Evolutionary conservation across 2,888 invertebrate species (phyloP).

Genomic region (Tolmerus cingulatus): DNA sequence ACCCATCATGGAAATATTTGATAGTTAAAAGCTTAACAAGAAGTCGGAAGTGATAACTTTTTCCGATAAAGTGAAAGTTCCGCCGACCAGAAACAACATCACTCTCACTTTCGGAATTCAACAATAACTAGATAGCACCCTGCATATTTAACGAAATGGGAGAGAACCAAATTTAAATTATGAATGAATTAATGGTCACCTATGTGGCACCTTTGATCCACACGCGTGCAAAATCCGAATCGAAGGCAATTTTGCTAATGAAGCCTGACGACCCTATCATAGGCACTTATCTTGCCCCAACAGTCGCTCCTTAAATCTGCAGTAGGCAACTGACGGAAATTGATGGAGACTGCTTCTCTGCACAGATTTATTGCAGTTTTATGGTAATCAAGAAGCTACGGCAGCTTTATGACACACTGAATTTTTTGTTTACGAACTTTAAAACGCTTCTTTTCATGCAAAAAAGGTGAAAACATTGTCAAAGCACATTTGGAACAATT

Average conservation of each 20-base stretch:
- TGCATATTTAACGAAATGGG: not conserved
- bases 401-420: not conserved
- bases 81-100: not conserved
- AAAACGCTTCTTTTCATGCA: not conserved
- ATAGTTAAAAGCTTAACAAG: not conserved
- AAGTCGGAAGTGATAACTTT: not conserved
- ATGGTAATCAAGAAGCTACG: not conserved
- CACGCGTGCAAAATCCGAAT: not conserved
- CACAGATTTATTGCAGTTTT: not conserved
- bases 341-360: not conserved
- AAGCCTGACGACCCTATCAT: not conserved
- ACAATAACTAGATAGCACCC: not conserved
- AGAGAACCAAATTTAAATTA: not conserved
- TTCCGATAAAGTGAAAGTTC: not conserved
- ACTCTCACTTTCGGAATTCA: not conserved
- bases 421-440: not conserved
- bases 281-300: not conserved
- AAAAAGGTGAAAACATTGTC: not conserved
- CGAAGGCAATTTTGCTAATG: not conserved
- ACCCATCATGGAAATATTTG: not conserved
- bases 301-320: not conserved
- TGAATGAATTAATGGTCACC: not conserved
- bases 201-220: not conserved
- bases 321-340: not conserved
- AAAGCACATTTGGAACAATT: not conserved